Evolutionary conservation across 1,140 invertebrate genomes (phyloP), one percentile per base, ranked within the genome.

Genomic region (Leptinotarsa defecta): DNA sequence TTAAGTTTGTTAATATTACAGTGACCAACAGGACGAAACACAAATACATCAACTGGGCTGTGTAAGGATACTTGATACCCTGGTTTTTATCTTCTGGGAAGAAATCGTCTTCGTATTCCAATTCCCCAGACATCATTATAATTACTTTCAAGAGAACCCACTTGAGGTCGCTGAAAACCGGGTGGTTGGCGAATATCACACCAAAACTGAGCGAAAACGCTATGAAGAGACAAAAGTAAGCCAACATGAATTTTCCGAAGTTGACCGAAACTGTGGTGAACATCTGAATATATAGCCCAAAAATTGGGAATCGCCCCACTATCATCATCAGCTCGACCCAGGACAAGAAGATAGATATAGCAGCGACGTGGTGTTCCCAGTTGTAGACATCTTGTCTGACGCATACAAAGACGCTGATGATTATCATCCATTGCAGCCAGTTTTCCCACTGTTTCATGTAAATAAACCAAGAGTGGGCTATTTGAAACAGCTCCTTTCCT

Each of bases 41-140:
- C 4, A 94, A 83, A 75, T 94, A 92, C 82, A 95, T 89, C 4
- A 93, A 86, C 80, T 95, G 94, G 0, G 93, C 88, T 0, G 94
- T 95, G 1, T 90, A 88, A 0, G 89, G 89, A 83, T 92, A 92
- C 24, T 87, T 73, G 20, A 86, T 83, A 1, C 88, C 85, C 1
- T 83, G 81, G 3, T 86, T 81, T 5, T 86, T 82, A 11, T 87
- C 83, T 8, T 91, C 86, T 19, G 89, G 87, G 80, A 93, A 95
- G 81, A 95, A 95, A 69, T 94, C 91, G 75, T 94, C 93, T 81
- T 95, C 94, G 79, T 93, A 95, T 83, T 95, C 94, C 43, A 96
- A 84, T 82, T 96, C 87, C 0, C 94, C 94, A 0, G 94, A 93
- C 94, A 96, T 95, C 94, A 96, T 95, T 63, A 95, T 92, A 3